Percentiles rank a stretch among this genome's conserved stretches.
phyloP scores from a whole-genome alignment of 2,888 invertebrate genomes.

The Anorthoa munda region DNA sequence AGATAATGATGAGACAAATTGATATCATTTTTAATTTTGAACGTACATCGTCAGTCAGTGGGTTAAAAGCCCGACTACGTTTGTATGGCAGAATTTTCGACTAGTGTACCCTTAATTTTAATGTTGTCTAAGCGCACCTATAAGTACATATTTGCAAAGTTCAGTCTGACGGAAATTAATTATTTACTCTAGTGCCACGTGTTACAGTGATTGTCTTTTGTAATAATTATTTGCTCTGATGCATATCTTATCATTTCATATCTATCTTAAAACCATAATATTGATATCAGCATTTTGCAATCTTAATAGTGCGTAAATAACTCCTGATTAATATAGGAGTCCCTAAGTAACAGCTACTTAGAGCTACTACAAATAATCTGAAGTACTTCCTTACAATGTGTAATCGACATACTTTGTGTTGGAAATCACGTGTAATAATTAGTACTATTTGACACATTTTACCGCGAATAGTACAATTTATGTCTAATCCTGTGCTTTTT shows the following conservation, averaged over 20 bases:
- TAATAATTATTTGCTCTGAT: conserved; percentile 29
- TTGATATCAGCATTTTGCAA: conserved; percentile 9
- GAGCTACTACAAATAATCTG: not conserved
- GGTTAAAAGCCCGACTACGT: too few species aligned
- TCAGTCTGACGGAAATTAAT: not conserved
- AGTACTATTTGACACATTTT: conserved; percentile 8
- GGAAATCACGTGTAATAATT: not conserved
- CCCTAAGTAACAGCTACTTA: conserved; percentile 13
- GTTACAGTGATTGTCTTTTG: conserved; percentile 15
- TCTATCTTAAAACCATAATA: conserved; percentile 29
- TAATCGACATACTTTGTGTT: conserved; percentile 12
- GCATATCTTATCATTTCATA: conserved; percentile 18
- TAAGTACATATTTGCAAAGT: not conserved
- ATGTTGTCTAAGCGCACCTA: not conserved
- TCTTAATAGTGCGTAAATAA: not conserved
- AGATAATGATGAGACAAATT: too few species aligned
- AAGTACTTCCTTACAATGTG: conserved; percentile 19
- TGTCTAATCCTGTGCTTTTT: not conserved
- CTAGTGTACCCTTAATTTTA: too few species aligned
- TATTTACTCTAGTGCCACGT: conserved; percentile 12
- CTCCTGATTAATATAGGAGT: not conserved
- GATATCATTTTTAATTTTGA: too few species aligned
- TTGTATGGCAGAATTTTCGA: too few species aligned
- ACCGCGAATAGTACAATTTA: not conserved
- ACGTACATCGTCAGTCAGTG: too few species aligned